A percentile compares a stretch with the other conserved stretches of the same genome.
Evolutionary conservation across 2,113 vertebrate genomes (phyloP).

Genomic region (Esox niger): DNA sequence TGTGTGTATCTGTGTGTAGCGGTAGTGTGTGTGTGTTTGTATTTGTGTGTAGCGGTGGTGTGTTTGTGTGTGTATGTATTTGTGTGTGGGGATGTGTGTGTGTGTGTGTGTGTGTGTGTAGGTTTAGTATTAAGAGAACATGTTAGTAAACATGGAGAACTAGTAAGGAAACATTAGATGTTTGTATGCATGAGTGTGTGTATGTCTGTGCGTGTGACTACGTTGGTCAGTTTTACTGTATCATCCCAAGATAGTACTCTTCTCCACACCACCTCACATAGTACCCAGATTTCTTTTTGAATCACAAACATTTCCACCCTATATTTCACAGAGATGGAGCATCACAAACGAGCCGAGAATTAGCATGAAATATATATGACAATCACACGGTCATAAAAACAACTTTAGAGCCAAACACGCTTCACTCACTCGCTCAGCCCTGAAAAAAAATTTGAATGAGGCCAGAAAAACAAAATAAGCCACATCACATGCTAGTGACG

Average conservation of each 20-base stretch:
- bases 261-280: not conserved
- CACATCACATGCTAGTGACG: constrained; percentile 31
- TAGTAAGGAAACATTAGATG: too few species aligned
- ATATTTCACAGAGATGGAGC: not conserved
- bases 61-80: not conserved
- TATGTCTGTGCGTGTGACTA: not conserved
- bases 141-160: too few species aligned
- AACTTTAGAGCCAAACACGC: not conserved
- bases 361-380: not conserved
- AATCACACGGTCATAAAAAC: not conserved
- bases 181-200: not conserved
- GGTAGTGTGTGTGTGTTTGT: not conserved
- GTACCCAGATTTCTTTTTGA: not conserved
- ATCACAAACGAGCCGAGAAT: not conserved
- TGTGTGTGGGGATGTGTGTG: not conserved
- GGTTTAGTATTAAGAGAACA: too few species aligned
- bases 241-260: not conserved
- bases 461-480: constrained; percentile 27
- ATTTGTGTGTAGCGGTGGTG: not conserved
- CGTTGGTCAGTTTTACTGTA: too few species aligned
- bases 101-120: constrained; percentile 2
- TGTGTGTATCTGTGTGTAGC: too few species aligned
- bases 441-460: constrained; percentile 28
- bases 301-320: not conserved
- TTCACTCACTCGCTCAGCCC: constrained; percentile 15